Percentiles rank a stretch among this genome's conserved stretches.
Conservation (phyloP, 2,797 vertebrate species). For the Myotis planiceps region DNA sequence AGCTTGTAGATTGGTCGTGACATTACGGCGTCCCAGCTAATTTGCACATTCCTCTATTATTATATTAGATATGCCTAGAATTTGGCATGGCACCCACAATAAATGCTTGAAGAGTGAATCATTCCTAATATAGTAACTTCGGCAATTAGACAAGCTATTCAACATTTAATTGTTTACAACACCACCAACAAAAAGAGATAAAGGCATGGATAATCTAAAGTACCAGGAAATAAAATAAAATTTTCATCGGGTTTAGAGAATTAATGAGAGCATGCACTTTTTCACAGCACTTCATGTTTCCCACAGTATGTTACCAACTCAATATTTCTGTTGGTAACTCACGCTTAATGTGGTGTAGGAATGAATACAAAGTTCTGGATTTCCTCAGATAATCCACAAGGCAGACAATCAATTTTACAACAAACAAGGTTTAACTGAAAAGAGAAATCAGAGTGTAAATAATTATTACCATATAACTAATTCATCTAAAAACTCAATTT, state of each 20-base stretch:
- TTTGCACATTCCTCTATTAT: too few relatives aligned
- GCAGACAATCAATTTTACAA: conserved; percentile 33
- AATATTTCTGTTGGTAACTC: neutral
- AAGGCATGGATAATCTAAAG: neutral
- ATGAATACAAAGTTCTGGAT: neutral
- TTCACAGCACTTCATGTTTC: neutral
- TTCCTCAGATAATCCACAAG: conserved; percentile 37
- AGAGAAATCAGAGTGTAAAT: conserved; percentile 13
- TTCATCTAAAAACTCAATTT: neutral
- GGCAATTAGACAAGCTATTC: neutral
- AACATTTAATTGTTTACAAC: neutral
- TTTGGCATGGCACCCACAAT: neutral
- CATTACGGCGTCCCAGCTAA: too few relatives aligned
- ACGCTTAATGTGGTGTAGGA: neutral
- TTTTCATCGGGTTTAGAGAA: neutral
- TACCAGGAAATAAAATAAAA: neutral
- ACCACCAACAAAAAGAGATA: neutral
- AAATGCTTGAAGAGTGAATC: neutral
- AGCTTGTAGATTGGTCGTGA: too few relatives aligned
- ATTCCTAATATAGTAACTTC: neutral
- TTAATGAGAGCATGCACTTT: neutral
- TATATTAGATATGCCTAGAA: too few relatives aligned
- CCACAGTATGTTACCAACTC: neutral
- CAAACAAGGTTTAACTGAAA: conserved; percentile 3
- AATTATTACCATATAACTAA: neutral